phyloP scores from a whole-genome alignment of 2,797 vertebrate genomes.

The Petrocephalus sullivani region DNA sequence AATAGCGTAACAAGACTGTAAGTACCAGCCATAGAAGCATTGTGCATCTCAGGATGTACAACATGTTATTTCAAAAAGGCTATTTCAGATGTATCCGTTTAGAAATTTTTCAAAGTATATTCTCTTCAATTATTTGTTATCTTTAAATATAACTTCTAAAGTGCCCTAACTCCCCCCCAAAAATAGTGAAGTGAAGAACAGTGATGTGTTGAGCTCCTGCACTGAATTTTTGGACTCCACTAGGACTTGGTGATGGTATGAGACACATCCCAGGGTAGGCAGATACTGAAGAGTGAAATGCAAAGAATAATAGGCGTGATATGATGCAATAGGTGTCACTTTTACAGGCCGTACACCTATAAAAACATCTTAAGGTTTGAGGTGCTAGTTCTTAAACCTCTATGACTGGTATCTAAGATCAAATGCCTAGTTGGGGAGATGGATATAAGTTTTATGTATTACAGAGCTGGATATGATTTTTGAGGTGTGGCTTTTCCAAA shows the following conservation, averaged over 20 bases:
- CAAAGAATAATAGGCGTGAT: background rate
- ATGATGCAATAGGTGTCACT: background rate
- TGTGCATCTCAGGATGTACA: background rate
- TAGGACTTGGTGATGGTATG: background rate
- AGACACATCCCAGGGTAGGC: background rate
- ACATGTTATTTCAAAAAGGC: background rate
- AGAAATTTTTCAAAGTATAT: background rate
- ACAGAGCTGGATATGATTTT: constrained; percentile 64
- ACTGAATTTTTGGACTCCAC: background rate
- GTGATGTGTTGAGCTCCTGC: background rate
- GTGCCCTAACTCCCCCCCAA: background rate
- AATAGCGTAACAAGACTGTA: background rate
- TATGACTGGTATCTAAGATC: background rate
- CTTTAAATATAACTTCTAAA: background rate
- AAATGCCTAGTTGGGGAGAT: background rate
- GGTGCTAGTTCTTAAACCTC: background rate
- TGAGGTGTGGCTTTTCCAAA: constrained; percentile 97
- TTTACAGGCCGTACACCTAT: background rate
- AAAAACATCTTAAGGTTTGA: background rate
- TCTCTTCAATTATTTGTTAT: background rate
- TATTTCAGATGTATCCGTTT: background rate
- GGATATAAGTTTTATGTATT: constrained; percentile 35
- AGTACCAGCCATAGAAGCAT: background rate
- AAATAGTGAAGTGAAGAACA: background rate
- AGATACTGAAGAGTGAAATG: background rate